phyloP scores from a whole-genome alignment of 2,888 invertebrate species.

The Euplagia quadripunctaria region DNA sequence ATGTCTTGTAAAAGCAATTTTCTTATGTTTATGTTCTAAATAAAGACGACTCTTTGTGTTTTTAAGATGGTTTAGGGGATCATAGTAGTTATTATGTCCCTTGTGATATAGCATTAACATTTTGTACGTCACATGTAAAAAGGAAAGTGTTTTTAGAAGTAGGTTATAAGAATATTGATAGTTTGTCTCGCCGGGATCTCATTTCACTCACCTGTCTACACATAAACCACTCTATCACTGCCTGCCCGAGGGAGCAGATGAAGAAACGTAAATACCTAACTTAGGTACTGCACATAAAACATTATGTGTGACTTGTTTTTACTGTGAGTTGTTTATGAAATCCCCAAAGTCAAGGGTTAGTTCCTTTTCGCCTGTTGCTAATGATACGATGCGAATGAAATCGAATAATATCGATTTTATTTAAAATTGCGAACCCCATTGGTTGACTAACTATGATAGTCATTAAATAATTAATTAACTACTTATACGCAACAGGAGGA shows the following conservation, averaged over 20 bases:
- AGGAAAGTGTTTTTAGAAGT: slow-evolving; percentile 8
- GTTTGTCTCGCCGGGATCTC: slow-evolving; percentile 6
- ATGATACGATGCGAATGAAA: too few species aligned
- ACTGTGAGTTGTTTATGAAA: neutral
- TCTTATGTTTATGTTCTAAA: slow-evolving; percentile 69
- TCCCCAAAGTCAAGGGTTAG: neutral
- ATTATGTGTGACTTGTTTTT: neutral
- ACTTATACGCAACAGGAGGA: neutral
- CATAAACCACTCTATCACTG: slow-evolving; percentile 13
- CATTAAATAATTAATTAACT: neutral
- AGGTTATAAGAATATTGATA: slow-evolving; percentile 12
- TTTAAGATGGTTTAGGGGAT: slow-evolving; percentile 40
- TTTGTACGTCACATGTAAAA: slow-evolving; percentile 29
- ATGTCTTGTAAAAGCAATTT: slow-evolving; percentile 76
- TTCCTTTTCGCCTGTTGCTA: neutral
- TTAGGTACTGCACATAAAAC: neutral
- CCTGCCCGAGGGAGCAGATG: slow-evolving; percentile 6
- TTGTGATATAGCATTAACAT: slow-evolving; percentile 15
- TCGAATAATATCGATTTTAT: neutral
- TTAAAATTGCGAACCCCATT: neutral
- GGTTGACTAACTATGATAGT: neutral
- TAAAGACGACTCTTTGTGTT: slow-evolving; percentile 53
- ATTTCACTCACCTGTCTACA: slow-evolving; percentile 15
- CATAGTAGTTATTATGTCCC: slow-evolving; percentile 25
- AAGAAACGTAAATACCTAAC: neutral